Base-by-base conservation (phyloP, 1,140 invertebrate species). In the Psix sp. region DNA sequence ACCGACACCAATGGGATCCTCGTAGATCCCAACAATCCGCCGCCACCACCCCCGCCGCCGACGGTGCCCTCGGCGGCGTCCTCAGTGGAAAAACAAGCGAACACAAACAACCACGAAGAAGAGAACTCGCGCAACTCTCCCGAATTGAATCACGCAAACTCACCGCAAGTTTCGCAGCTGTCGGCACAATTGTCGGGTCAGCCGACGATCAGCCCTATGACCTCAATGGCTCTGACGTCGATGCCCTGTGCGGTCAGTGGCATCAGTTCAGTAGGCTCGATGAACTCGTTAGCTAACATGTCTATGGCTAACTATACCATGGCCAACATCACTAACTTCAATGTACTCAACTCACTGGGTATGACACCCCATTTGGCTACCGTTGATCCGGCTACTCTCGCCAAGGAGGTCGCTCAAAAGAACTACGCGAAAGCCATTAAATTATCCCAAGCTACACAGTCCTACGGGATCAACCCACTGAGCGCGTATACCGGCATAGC, bases 401-500 rank as follows among this genome's bases (percentile, higher is more conserved):
- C 93, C 73, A 93, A 93, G 78, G 92, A 93, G 76, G 91, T 93
- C 45, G 92, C 92, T 18, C 92, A 93, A 76, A 93, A 93, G 84
- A 93, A 92, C 77, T 93, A 93, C 81, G 91, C 92, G 10, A 92
- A 90, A 72, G 90, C 89, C 0, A 81, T 91, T 16, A 92, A 92
- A 75, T 78, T 91, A 31, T 91, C 90, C 2, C 89, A 89, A 20
- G 87, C 86, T 5, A 71, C 83, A 2, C 83, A 84, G 26, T 79
- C 80, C 15, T 88, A 85, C 76, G 83, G 79, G 26, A 79, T 87
- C 16, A 86, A 83, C 51, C 88, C 88, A 11, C 81, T 91, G 5
- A 89, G 91, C 73, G 91, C 92, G 7, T 95, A 95, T 86, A 93
- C 93, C 21, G 94, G 94, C 43, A 91, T 94, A 21, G 90, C 93